Percentiles rank a stretch among this genome's conserved stretches.
Conservation (phyloP, 1,140 invertebrate genomes). For the Megathymus violae region DNA sequence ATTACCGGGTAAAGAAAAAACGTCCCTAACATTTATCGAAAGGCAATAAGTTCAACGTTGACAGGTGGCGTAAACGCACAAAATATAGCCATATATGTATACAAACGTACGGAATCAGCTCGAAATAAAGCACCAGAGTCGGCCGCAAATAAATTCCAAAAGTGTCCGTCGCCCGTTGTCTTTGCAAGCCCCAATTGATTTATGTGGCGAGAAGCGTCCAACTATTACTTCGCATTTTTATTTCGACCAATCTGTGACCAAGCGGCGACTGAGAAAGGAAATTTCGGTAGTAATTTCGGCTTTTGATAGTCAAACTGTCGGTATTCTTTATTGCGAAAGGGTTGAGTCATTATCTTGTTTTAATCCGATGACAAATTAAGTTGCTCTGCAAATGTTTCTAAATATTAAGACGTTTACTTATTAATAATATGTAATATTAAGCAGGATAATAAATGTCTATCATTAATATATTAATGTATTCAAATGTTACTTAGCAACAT, state of each 20-base stretch:
- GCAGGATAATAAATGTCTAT: background rate
- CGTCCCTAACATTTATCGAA: conserved; percentile 34
- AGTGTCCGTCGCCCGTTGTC: conserved; percentile 63
- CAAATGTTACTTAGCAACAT: conserved; percentile 7
- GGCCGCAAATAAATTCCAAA: conserved; percentile 69
- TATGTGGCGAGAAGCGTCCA: conserved; percentile 71
- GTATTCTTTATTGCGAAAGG: conserved; percentile 34
- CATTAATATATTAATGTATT: background rate
- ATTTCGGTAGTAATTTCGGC: conserved; percentile 57
- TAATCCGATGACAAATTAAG: conserved; percentile 12
- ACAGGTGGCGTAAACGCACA: conserved; percentile 47
- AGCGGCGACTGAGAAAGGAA: conserved; percentile 46
- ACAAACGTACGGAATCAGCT: conserved; percentile 54
- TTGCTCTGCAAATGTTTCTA: background rate
- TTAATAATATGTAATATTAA: background rate
- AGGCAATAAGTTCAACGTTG: conserved; percentile 58
- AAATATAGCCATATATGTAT: conserved; percentile 56
- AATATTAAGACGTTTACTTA: too few relatives aligned
- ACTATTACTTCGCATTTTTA: conserved; percentile 76
- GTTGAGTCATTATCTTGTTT: conserved; percentile 18
- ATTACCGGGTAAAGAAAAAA: conserved; percentile 31
- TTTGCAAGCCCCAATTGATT: conserved; percentile 63
- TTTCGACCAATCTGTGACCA: conserved; percentile 44
- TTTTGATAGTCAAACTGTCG: conserved; percentile 49
- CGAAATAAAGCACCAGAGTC: conserved; percentile 62